Percentiles rank a stretch among this genome's conserved stretches.
Evolutionary conservation across 2,797 vertebrate genomes (phyloP).

Genomic region (Antrozous pallidus): DNA sequence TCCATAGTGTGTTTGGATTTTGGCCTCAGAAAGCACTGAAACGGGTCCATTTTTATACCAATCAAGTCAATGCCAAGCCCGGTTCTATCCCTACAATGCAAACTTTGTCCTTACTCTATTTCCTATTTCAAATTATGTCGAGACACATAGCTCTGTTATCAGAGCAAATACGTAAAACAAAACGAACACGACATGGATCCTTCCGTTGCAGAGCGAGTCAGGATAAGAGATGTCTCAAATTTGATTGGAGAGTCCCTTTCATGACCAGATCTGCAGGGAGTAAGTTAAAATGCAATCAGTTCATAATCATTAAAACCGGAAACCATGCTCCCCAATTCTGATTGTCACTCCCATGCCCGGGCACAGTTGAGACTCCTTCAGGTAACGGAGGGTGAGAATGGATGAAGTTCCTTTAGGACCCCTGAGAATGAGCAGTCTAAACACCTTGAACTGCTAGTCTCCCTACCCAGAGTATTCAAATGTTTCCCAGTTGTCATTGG

Average conservation of each 20-base stretch:
- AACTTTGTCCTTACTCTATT: not conserved
- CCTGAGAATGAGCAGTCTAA: not conserved
- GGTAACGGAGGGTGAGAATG: not conserved
- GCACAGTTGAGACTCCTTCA: not conserved
- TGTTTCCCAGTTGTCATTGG: not conserved
- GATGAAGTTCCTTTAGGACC: not conserved
- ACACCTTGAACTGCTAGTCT: not conserved
- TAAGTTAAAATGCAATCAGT: not conserved
- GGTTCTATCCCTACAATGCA: not conserved
- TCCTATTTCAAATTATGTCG: not conserved
- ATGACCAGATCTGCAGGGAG: not conserved
- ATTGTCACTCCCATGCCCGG: no score
- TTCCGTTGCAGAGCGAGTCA: not conserved
- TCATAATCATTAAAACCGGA: not conserved
- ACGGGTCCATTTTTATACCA: not conserved
- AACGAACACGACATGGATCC: not conserved
- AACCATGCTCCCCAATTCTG: rapidly evolving
- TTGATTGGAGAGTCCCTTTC: not conserved
- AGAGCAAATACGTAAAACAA: not conserved
- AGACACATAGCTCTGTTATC: not conserved
- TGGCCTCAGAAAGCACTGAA: not conserved
- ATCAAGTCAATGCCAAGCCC: not conserved
- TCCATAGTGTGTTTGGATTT: not conserved
- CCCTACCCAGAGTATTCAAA: not conserved
- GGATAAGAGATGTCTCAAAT: not conserved